Base-by-base conservation (phyloP, 2,797 vertebrate genomes). In the Sardinella longiceps region DNA sequence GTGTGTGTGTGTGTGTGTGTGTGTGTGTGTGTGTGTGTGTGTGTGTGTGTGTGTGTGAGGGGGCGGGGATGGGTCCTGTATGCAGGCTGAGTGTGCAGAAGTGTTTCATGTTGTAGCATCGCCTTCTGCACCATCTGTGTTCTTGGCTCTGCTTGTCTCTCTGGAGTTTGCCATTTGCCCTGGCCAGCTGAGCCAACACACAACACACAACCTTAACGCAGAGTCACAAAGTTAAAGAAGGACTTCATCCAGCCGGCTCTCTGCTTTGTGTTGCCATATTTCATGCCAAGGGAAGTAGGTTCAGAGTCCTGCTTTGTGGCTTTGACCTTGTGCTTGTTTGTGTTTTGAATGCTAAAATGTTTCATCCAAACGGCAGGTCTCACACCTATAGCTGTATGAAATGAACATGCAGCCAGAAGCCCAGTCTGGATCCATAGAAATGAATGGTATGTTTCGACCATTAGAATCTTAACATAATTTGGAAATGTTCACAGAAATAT, bases 121-220 rank as follows among this genome's bases (percentile, higher is more conserved):
- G 70, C 37, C 37, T 37, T 37, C 70, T 77, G 70, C 37, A 20
- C 33, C 70, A 77, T 77, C 70, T 77, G 70, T 77, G 37, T 77
- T 39, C 70, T 43, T 20, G 5, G 70, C 37, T 39, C 18, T 6
- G 20, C 33, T 7, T 6, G 33, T 39, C 18, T 43, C 15, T 77
- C 70, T 23, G 15, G 70, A 23, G 18, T 2, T 18, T 12, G 20
- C 70, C 70, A 77, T 43, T 60, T 43, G 37, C 70, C 0, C 33
- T 77, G 70, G 15, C 70, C 70, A 77, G 70, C 70, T 77, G 70
- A 77, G 70, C 70, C 70, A 43, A 5, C 4, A 20, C 70, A 7
- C 70, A 43, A 5, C 4, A 20, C 70, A 7, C 33, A 43, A 18
- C 33, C 37, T 70, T 15, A 30, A 11, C 25, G 11, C 9, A 63